These are phyloP conservation scores for Biston betularia DNA, from an alignment of 2,888 invertebrate species.

Conservation along the genomic window DNA sequence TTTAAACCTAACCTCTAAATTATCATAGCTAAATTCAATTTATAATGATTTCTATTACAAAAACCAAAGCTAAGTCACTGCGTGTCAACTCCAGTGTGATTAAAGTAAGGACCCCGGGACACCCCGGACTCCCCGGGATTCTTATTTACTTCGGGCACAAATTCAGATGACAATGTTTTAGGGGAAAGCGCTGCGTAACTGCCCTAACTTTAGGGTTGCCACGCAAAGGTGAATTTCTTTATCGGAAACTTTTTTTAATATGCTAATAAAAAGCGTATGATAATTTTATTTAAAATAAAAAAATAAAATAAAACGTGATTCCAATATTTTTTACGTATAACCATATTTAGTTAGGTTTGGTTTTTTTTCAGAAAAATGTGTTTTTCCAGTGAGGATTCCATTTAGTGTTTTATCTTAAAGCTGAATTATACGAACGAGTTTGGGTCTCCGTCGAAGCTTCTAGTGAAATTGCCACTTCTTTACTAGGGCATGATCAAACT, in stretches of 20 bases:
- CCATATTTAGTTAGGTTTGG: too few relatives aligned
- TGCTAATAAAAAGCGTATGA: too few relatives aligned
- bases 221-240: constrained; percentile 35
- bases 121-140: constrained; percentile 78
- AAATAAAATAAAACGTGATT: not conserved
- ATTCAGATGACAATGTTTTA: constrained; percentile 87
- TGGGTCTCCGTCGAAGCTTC: too few relatives aligned
- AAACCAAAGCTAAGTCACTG: constrained; percentile 19
- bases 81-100: constrained; percentile 24
- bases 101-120: constrained; percentile 43
- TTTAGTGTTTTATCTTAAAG: too few relatives aligned
- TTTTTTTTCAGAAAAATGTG: too few relatives aligned
- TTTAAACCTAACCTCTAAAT: too few relatives aligned
- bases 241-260: not conserved
- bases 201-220: constrained; percentile 74
- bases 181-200: constrained; percentile 83
- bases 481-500: too few relatives aligned
- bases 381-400: too few relatives aligned
- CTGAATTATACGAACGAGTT: too few relatives aligned
- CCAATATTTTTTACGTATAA: too few relatives aligned
- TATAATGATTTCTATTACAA: not conserved
- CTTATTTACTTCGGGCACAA: constrained; percentile 86
- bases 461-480: too few relatives aligned
- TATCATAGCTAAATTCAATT: too few relatives aligned
- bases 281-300: not conserved